phyloP scores from a whole-genome alignment of 2,888 invertebrate species.

The Dinocampus coccinellae region DNA sequence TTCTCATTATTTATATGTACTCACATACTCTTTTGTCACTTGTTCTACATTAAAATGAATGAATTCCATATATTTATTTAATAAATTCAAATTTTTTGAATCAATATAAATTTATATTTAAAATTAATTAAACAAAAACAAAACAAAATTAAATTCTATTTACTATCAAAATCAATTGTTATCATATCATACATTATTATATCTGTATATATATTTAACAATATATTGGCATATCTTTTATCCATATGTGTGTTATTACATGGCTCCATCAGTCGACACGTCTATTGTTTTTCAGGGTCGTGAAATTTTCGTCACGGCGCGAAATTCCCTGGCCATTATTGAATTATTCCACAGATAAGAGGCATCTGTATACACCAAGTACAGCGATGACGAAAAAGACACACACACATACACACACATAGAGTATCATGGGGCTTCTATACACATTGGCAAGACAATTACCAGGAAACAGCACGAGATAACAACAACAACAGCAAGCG shows the following conservation, averaged over 20 bases:
- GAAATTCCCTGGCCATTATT: conserved; percentile 61
- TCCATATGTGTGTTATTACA: neutral
- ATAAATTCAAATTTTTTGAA: too few relatives aligned
- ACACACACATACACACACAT: conserved; percentile 14
- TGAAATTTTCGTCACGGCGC: conserved; percentile 57
- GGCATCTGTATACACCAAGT: too few relatives aligned
- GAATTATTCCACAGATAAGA: conserved; percentile 68
- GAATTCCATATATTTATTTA: too few relatives aligned
- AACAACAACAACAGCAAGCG: conserved; percentile 62
- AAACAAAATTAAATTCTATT: too few relatives aligned
- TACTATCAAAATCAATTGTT: too few relatives aligned
- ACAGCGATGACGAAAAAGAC: too few relatives aligned
- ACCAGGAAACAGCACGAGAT: conserved; percentile 67
- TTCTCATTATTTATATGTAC: too few relatives aligned
- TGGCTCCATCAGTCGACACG: neutral
- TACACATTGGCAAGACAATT: conserved; percentile 63
- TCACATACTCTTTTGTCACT: too few relatives aligned
- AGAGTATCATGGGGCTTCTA: conserved; percentile 48
- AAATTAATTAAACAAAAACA: too few relatives aligned
- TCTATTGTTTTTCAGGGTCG: conserved; percentile 55
- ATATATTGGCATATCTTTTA: neutral
- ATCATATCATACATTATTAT: too few relatives aligned
- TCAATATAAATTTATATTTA: too few relatives aligned
- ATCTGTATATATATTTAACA: neutral
- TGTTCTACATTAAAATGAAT: too few relatives aligned